A percentile compares a stretch with the other conserved stretches of the same genome.
Evolutionary conservation across 2,888 invertebrate species (phyloP).

Genomic region (Zaprionus bogoriensis): DNA sequence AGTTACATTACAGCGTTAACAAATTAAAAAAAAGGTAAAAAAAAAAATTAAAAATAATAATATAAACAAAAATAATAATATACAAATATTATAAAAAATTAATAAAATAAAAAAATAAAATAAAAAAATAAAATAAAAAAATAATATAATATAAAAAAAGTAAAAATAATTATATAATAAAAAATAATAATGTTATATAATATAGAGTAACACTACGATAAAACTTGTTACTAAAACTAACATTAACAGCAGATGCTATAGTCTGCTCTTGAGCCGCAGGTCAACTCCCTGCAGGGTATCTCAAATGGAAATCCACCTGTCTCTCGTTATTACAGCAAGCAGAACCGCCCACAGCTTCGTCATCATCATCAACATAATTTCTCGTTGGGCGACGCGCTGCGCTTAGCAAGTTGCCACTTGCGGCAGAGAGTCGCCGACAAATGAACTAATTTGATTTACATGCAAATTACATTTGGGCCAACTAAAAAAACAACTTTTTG

Average conservation of each 20-base stretch:
- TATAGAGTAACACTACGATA: too few species aligned
- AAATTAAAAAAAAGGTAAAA: not conserved
- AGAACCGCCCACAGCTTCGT: slow-evolving; percentile 23
- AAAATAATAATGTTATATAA: too few species aligned
- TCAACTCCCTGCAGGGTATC: slow-evolving; percentile 15
- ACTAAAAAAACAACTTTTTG: slow-evolving; percentile 26
- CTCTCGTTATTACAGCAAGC: not conserved
- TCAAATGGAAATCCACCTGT: not conserved
- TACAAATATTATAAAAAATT: not conserved
- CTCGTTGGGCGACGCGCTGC: slow-evolving; percentile 12
- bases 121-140: not conserved
- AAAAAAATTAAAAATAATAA: not conserved
- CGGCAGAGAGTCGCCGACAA: slow-evolving; percentile 33
- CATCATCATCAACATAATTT: slow-evolving; percentile 31
- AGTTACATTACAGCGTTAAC: too few species aligned
- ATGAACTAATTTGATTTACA: slow-evolving; percentile 68
- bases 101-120: not conserved
- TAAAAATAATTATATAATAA: too few species aligned
- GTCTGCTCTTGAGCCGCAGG: not conserved
- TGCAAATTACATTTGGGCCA: slow-evolving; percentile 60
- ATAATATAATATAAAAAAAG: too few species aligned
- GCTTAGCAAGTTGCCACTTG: slow-evolving; percentile 46
- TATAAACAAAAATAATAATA: not conserved
- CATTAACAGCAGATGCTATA: not conserved
- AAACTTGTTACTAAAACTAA: not conserved